These are phyloP conservation scores for Mirounga angustirostris DNA, from an alignment of 2,113 vertebrate species.

Conservation along the genomic window DNA sequence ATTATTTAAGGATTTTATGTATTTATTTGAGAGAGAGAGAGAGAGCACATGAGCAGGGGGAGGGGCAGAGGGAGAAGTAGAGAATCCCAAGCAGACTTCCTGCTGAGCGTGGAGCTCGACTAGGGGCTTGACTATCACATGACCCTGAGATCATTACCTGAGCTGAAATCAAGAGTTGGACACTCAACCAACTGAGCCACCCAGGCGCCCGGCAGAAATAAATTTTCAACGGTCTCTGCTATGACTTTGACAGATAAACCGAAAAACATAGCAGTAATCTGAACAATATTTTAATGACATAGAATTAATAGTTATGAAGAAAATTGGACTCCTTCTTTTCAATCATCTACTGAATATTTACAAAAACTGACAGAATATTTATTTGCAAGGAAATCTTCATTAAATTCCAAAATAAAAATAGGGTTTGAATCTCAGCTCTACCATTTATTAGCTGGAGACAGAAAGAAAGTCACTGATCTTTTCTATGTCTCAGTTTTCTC, in stretches of 20 bases:
- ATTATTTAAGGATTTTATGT: not conserved
- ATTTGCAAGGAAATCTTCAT: conserved; percentile 11
- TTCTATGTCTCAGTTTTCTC: not conserved
- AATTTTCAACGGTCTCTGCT: conserved; percentile 28
- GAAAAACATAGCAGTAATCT: not conserved
- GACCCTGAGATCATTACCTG: not conserved
- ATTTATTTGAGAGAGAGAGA: not conserved
- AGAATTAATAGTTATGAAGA: not conserved
- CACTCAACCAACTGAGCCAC: not conserved
- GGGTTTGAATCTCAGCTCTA: not conserved
- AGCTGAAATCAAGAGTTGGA: not conserved
- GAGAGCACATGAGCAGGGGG: not conserved
- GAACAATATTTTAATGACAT: not conserved
- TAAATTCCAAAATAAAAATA: conserved; percentile 55
- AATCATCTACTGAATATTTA: not conserved
- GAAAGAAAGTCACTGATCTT: not conserved
- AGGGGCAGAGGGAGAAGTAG: not conserved
- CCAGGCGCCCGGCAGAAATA: not conserved
- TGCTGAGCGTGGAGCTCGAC: not conserved
- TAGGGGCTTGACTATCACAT: not conserved
- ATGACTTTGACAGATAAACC: not conserved
- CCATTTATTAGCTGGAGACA: not conserved
- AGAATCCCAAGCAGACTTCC: not conserved
- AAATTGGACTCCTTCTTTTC: not conserved
- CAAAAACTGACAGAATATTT: conserved; percentile 24